These are phyloP conservation scores for Rotaria magnacalcarata DNA, from an alignment of 2,888 invertebrate species.

Conservation along the genomic window DNA sequence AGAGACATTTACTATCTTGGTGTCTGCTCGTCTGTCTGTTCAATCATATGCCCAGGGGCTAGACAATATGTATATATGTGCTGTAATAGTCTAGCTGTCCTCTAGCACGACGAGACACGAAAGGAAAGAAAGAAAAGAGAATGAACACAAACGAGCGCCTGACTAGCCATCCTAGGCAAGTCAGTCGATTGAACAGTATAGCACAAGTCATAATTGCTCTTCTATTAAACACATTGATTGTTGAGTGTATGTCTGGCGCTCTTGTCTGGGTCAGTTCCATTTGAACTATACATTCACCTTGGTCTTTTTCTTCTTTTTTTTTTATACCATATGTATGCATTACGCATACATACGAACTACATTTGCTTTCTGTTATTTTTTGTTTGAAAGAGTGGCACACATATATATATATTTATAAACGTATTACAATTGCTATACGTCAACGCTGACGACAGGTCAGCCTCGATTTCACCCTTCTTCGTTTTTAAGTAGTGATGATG, in stretches of 20 bases:
- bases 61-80: background rate
- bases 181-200: background rate
- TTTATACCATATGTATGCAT: background rate
- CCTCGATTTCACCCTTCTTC: background rate
- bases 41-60: background rate
- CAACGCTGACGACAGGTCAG: background rate
- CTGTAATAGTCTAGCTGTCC: constrained; percentile 4
- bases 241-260: constrained; percentile 10
- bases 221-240: background rate
- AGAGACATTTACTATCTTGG: constrained; percentile 1
- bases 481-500: background rate
- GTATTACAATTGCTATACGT: background rate
- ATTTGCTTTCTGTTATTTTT: background rate
- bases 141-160: background rate
- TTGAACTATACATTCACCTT: background rate
- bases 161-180: background rate
- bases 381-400: background rate
- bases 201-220: constrained; percentile 13
- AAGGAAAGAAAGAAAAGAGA: background rate
- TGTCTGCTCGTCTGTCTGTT: background rate
- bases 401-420: background rate
- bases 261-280: constrained; percentile 13
- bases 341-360: background rate
- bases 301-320: background rate
- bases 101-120: background rate